Percentiles rank a stretch among this genome's conserved stretches.
Evolutionary conservation across 2,888 invertebrate species (phyloP).

Genomic region (Parnassius orleans): DNA sequence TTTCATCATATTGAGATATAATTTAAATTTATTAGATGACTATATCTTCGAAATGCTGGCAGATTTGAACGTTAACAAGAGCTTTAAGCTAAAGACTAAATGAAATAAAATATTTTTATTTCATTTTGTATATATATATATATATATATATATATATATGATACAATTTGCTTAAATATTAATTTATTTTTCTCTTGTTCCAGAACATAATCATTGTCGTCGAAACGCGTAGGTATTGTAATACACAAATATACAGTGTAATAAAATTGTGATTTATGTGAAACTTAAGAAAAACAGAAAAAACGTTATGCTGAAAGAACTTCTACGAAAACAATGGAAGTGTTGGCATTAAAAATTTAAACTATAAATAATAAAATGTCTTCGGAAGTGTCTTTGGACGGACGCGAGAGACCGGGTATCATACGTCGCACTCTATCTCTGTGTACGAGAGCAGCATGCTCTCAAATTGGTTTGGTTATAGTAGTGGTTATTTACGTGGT

Average conservation of each 20-base stretch:
- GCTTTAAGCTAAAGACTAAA: too few species aligned
- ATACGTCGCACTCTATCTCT: slow-evolving; percentile 55
- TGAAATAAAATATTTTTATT: too few species aligned
- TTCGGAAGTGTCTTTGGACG: slow-evolving; percentile 73
- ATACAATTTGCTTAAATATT: too few species aligned
- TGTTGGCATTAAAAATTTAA: slow-evolving; percentile 24
- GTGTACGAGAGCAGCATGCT: slow-evolving; percentile 82
- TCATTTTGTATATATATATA: too few species aligned
- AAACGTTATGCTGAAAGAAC: neutral
- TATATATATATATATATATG: too few species aligned
- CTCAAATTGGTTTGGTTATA: slow-evolving; percentile 85
- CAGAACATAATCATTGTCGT: slow-evolving; percentile 5
- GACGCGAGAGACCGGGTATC: slow-evolving; percentile 60
- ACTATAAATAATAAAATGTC: slow-evolving; percentile 52
- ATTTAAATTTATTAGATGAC: too few species aligned
- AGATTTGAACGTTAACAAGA: too few species aligned
- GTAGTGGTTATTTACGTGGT: slow-evolving; percentile 88
- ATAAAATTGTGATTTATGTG: neutral
- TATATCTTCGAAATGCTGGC: too few species aligned
- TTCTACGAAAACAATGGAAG: neutral
- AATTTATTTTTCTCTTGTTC: slow-evolving; percentile 21
- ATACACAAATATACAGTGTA: neutral
- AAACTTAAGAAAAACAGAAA: neutral
- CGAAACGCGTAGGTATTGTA: slow-evolving; percentile 1
- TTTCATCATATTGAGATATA: too few species aligned